phyloP scores from a whole-genome alignment of 2,888 invertebrate species.

The Coleophora deauratella region DNA sequence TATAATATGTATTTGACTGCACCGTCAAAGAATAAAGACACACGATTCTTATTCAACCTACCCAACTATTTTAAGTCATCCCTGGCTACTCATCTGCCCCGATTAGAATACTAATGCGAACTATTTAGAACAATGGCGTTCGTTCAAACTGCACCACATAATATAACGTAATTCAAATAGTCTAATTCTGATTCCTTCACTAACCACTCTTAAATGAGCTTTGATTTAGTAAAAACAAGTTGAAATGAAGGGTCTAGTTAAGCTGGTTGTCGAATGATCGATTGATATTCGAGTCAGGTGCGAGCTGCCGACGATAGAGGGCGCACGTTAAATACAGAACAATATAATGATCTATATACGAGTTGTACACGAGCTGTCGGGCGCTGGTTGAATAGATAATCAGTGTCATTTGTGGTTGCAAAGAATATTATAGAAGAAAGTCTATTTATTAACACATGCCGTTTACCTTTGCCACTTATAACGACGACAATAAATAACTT shows the following conservation, averaged over 20 bases:
- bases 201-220: no score
- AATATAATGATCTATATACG: slow-evolving; percentile 73
- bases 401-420: slow-evolving; percentile 28
- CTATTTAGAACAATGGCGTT: slow-evolving; percentile 10
- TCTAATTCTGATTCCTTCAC: slow-evolving; percentile 45
- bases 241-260: no score
- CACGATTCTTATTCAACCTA: no score
- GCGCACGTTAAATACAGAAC: slow-evolving; percentile 62
- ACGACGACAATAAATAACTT: no score
- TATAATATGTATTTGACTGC: slow-evolving; percentile 12
- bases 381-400: slow-evolving; percentile 47
- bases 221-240: no score
- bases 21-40: no score
- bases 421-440: slow-evolving; percentile 26
- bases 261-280: slow-evolving; percentile 1
- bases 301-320: slow-evolving; percentile 39
- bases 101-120: slow-evolving; percentile 2
- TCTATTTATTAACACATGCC: no score
- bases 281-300: background rate
- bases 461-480: no score
- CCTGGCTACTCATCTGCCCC: slow-evolving; percentile 1
- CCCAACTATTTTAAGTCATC: no score
- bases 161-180: slow-evolving; percentile 19
- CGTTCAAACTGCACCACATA: slow-evolving; percentile 18
- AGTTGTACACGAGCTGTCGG: slow-evolving; percentile 61